Evolutionary conservation across 1,140 invertebrate species (phyloP), one percentile per base, ranked within the genome.

Genomic region (Trypoxylus dichotomus): DNA sequence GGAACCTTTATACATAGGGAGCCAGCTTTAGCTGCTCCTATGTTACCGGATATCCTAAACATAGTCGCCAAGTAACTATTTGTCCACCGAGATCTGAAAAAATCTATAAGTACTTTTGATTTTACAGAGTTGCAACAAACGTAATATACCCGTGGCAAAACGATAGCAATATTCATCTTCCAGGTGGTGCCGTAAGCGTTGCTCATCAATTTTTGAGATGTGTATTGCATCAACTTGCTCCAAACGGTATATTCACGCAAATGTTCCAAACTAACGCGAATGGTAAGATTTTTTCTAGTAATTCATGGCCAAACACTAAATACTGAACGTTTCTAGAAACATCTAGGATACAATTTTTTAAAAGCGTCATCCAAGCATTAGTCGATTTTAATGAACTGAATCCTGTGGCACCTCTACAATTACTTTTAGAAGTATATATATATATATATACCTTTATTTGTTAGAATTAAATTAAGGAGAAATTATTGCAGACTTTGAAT

Each of bases 361-460:
- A 94, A 85, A 98, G 96, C 80, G 94, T 99, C 79, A 94, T 96
- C 1, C 92, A 94, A 83, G 95, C 97, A 0, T 88, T 99, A 78
- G 90, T 95, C n/a, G 98, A 99, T 87, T 99, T 99, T 87, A 94
- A 94, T 84, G 98, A 99, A 86, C 86, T 99, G 54, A 98, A 97
- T 86, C 96, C 97, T 6, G 94, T 97, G 76, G 95, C 96, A 42
- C 97, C 97, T 13, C 88, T 99, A 73, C 96, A 98, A 83, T 87
- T 96, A 79, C 87, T 99, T 10, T 90, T 99, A 58, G 97, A 99
- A 87, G 95, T 94, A 87, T 76, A 13, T 8, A 0, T 63, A 42
- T 58, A 19, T 3, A 15, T n/a, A n/a, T 11, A 37, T 47, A 47
- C 15, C 13, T 47, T 3, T 47, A 15, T 47, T 15, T 3, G 77